Percentiles rank a stretch among this genome's conserved stretches.
Evolutionary conservation across 2,797 vertebrate species (phyloP).

Genomic region (Hydrolagus colliei): DNA sequence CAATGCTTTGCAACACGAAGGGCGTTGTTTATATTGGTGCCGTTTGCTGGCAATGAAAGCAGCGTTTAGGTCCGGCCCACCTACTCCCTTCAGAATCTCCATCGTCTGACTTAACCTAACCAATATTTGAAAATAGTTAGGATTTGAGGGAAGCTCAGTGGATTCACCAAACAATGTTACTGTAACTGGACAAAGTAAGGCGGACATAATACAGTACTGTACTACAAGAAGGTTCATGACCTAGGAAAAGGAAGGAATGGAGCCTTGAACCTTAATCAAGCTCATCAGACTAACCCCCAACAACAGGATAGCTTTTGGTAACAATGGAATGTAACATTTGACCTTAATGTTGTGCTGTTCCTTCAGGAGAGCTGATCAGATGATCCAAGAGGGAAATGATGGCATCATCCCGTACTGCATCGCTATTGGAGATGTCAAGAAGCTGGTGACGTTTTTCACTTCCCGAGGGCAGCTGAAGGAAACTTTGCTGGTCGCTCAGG

Average conservation of each 20-base stretch:
- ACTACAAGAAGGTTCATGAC: too few species aligned
- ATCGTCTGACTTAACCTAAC: too few species aligned
- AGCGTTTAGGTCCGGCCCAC: not conserved
- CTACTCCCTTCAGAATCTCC: too few species aligned
- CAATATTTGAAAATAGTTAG: too few species aligned
- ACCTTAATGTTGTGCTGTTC: conserved; percentile 31
- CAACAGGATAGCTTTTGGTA: not conserved
- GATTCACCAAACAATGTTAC: too few species aligned
- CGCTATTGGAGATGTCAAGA: conserved; percentile 78
- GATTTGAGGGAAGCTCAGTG: too few species aligned
- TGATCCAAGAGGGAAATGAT: conserved; percentile 85
- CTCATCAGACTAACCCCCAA: not conserved
- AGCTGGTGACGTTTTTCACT: conserved; percentile 81
- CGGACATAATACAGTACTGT: too few species aligned
- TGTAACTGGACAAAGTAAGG: too few species aligned
- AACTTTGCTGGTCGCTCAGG: conserved; percentile 83
- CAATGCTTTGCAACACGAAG: too few species aligned
- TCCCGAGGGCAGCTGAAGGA: conserved; percentile 83
- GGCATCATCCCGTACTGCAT: conserved; percentile 88
- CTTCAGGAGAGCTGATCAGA: conserved; percentile 80
- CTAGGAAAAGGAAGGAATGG: not conserved
- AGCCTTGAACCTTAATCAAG: not conserved
- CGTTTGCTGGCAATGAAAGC: too few species aligned
- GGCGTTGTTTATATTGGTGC: too few species aligned
- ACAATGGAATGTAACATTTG: too few species aligned